Evolutionary conservation across 2,113 vertebrate genomes (phyloP).

Genomic region (Sigmodon hispidus): DNA sequence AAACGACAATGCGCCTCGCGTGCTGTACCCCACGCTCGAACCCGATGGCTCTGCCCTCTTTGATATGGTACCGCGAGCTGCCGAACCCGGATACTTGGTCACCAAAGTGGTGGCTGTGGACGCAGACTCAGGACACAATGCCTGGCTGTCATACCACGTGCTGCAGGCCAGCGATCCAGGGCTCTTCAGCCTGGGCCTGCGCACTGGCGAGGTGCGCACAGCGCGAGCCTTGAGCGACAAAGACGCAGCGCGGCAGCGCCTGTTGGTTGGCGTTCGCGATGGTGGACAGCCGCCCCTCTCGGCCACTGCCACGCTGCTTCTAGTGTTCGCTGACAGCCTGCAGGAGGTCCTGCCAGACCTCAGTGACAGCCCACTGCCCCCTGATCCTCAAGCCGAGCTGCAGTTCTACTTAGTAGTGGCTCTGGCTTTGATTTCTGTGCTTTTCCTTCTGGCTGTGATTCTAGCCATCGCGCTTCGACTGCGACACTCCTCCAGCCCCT

Average conservation of each 20-base stretch:
- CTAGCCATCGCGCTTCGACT: conserved; percentile 57
- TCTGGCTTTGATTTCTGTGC: conserved; percentile 65
- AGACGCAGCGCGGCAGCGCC: neutral
- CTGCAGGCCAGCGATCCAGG: conserved; percentile 22
- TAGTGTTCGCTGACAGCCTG: conserved; percentile 60
- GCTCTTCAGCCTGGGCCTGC: conserved; percentile 31
- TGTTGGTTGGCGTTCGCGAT: conserved; percentile 56
- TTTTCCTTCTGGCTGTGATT: conserved; percentile 72
- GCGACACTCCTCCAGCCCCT: neutral
- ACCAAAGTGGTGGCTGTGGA: conserved; percentile 77
- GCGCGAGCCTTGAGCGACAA: conserved; percentile 13
- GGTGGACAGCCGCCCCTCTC: conserved; percentile 50
- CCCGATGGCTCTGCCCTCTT: conserved; percentile 60
- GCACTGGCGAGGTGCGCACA: conserved; percentile 28
- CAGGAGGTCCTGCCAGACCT: conserved; percentile 59
- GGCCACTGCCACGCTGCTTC: conserved; percentile 37
- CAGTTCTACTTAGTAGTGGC: conserved; percentile 75
- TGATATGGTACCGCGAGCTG: conserved; percentile 52
- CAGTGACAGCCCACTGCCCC: fast-evolving
- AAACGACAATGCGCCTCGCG: conserved; percentile 87
- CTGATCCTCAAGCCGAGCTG: conserved; percentile 62
- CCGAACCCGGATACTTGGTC: conserved; percentile 64
- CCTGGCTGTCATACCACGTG: conserved; percentile 27
- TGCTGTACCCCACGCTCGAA: conserved; percentile 81
- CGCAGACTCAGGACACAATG: conserved; percentile 56